Evolutionary conservation across 2,888 invertebrate genomes (phyloP).

Genomic region (Rhyacophila evoluta): DNA sequence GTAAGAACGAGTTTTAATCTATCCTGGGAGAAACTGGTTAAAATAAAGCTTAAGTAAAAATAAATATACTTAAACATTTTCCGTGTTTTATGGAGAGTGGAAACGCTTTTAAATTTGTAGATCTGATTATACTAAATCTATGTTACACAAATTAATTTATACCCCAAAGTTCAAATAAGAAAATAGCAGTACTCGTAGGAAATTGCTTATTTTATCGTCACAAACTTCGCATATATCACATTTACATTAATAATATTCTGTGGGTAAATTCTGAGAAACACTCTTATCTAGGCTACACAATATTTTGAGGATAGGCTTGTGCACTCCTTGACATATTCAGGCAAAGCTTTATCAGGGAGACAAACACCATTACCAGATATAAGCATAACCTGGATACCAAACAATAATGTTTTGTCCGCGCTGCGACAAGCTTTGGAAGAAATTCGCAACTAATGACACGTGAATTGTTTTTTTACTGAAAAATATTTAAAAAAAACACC

Average conservation of each 20-base stretch:
- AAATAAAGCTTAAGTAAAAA: no score
- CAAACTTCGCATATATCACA: background rate
- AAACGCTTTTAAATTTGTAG: no score
- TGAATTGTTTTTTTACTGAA: background rate
- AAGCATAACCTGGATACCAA: background rate
- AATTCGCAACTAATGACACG: background rate
- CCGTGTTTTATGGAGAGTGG: no score
- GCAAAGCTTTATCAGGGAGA: background rate
- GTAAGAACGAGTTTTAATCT: no score
- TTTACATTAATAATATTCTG: background rate
- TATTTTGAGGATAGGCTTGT: background rate
- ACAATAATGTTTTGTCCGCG: conserved; percentile 18
- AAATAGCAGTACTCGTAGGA: no score
- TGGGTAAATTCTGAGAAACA: background rate
- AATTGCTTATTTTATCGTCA: no score
- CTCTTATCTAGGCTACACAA: background rate
- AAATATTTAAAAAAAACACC: no score
- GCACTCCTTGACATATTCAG: background rate
- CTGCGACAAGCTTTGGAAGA: background rate
- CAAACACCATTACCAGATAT: conserved; percentile 4
- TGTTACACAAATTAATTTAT: background rate
- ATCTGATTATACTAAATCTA: background rate
- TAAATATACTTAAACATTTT: no score
- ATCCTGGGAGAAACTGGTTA: no score
- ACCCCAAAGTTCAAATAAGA: no score